phyloP scores from a whole-genome alignment of 1,140 invertebrate species.

The Achroia grisella region DNA sequence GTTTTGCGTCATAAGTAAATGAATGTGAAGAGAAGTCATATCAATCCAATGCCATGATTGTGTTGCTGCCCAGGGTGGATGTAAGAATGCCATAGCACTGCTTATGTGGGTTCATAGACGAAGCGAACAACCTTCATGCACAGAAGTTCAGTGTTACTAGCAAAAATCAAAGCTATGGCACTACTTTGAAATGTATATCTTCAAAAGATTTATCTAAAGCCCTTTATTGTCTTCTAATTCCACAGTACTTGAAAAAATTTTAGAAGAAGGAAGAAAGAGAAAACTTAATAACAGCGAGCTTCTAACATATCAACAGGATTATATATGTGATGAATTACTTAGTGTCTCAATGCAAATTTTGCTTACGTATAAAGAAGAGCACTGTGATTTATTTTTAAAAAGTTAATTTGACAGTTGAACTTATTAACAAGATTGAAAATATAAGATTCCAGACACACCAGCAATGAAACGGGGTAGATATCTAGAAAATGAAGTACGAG shows the following conservation, averaged over 20 bases:
- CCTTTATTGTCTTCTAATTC: constrained; percentile 4
- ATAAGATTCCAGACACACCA: constrained; percentile 3
- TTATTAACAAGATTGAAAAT: neutral
- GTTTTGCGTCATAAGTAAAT: no score
- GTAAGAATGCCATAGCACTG: constrained; percentile 44
- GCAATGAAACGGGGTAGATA: constrained; percentile 1
- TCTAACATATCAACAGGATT: constrained; percentile 13
- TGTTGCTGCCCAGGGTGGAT: constrained; percentile 17
- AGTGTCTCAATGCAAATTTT: constrained; percentile 14
- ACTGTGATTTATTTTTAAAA: constrained; percentile 9
- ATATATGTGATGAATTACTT: neutral
- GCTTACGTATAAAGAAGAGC: constrained; percentile 11
- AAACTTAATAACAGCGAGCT: constrained; percentile 20
- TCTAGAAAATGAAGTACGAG: neutral
- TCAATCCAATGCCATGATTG: constrained; percentile 9
- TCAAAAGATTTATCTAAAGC: constrained; percentile 9
- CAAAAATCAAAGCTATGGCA: constrained; percentile 20
- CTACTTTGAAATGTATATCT: constrained; percentile 14
- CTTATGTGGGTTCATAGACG: constrained; percentile 51
- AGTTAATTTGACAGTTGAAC: constrained; percentile 7
- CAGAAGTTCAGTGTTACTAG: constrained; percentile 44
- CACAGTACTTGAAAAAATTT: constrained; percentile 9
- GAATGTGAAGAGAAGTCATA: constrained; percentile 8
- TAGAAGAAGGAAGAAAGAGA: constrained; percentile 15
- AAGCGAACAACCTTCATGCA: constrained; percentile 52